phyloP scores from a whole-genome alignment of 2,797 vertebrate species.

The Pelodytes ibericus region DNA sequence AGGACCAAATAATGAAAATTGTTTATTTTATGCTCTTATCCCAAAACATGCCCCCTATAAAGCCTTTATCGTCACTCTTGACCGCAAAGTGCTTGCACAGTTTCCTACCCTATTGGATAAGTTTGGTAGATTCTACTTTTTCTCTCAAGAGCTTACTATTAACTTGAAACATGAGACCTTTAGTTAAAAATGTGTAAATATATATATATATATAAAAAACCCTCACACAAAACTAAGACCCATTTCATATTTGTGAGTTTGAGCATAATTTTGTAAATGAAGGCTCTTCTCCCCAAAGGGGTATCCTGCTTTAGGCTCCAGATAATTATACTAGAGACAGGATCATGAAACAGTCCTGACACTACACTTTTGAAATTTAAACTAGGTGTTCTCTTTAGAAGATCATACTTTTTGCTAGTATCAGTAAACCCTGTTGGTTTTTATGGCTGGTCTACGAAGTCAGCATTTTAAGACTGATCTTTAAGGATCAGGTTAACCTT shows the following conservation, averaged over 20 bases:
- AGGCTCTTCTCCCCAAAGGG: background rate
- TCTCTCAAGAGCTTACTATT: slow-evolving; percentile 31
- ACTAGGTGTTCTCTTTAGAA: background rate
- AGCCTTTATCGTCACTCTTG: slow-evolving; percentile 2
- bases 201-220: slow-evolving; percentile 34
- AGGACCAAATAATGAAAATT: slow-evolving; percentile 49
- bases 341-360: background rate
- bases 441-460: no score
- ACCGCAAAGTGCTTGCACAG: background rate
- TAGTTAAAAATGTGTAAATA: slow-evolving; percentile 27
- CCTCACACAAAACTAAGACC: no score
- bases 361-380: background rate
- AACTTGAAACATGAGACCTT: slow-evolving; percentile 38
- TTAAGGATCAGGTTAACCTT: no score
- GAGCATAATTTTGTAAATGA: slow-evolving; percentile 5
- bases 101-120: slow-evolving; percentile 11
- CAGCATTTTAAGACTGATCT: no score
- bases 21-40: slow-evolving; percentile 24
- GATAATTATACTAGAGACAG: no score
- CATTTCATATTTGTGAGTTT: slow-evolving; percentile 34
- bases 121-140: slow-evolving; percentile 35
- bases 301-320: background rate
- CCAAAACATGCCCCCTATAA: slow-evolving; percentile 10
- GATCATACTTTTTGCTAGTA: background rate
- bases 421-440: no score